A percentile compares a stretch with the other conserved stretches of the same genome.
Conservation (phyloP, 2,888 invertebrate genomes). For the Scotopteryx bipunctaria region DNA sequence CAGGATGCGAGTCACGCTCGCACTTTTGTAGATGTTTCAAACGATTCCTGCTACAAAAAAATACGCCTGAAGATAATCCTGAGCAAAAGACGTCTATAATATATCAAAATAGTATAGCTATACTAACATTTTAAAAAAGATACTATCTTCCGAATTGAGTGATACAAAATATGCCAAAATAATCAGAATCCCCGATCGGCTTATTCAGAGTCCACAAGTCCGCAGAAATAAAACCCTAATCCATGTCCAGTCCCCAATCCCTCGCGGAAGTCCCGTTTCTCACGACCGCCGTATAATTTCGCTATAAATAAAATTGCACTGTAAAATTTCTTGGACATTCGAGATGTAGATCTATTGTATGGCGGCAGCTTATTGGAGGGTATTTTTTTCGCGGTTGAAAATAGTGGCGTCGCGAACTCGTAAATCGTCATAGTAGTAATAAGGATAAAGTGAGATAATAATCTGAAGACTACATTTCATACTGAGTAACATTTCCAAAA, state of each 20-base stretch:
- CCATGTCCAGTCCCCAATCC: slow-evolving; percentile 37
- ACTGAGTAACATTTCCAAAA: no score
- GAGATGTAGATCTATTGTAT: slow-evolving; percentile 41
- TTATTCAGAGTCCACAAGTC: slow-evolving; percentile 45
- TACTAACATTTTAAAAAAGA: no score
- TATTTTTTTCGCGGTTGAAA: slow-evolving; percentile 11
- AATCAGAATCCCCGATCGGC: slow-evolving; percentile 39
- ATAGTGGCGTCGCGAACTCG: neutral
- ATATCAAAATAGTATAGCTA: no score
- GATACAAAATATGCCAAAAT: slow-evolving; percentile 12
- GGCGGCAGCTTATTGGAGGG: slow-evolving; percentile 34
- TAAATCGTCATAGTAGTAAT: no score
- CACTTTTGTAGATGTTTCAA: no score
- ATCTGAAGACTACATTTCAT: no score
- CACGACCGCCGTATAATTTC: slow-evolving; percentile 75
- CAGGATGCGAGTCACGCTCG: no score
- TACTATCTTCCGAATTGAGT: no score
- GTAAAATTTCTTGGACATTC: slow-evolving; percentile 71
- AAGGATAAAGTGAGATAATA: no score
- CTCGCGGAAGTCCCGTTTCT: slow-evolving; percentile 54
- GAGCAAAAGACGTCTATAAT: no score
- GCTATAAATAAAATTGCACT: slow-evolving; percentile 79
- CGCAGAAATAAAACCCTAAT: slow-evolving; percentile 32
- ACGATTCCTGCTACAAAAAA: no score
- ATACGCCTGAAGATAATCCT: no score